Percentiles rank a stretch among this genome's conserved stretches.
Conservation (phyloP, 2,797 vertebrate species). For the Decapterus maruadsi region DNA sequence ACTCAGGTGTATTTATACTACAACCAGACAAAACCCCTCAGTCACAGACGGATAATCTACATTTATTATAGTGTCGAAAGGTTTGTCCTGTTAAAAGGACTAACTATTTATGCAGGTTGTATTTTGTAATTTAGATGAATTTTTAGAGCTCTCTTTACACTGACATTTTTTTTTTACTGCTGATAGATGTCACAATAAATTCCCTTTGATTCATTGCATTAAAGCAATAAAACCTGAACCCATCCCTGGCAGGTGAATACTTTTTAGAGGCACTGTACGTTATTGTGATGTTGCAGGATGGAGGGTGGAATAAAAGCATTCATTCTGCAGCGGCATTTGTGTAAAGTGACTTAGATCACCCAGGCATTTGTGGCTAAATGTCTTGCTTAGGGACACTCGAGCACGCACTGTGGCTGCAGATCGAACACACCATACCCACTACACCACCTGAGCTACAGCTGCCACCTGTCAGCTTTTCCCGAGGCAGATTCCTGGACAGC, state of each 20-base stretch:
- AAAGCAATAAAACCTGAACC: background rate
- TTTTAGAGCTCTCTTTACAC: background rate
- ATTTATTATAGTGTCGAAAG: background rate
- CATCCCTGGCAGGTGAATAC: background rate
- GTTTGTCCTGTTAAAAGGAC: background rate
- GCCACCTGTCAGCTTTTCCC: background rate
- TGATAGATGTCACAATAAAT: background rate
- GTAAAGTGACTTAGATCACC: background rate
- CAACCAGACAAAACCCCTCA: background rate
- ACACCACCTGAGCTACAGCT: background rate
- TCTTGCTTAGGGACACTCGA: background rate
- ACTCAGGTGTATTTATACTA: background rate
- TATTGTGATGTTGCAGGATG: constrained; percentile 1
- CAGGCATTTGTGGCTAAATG: background rate
- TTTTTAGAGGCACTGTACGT: constrained; percentile 3
- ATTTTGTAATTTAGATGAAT: background rate
- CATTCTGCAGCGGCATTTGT: background rate
- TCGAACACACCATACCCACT: background rate
- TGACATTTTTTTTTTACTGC: background rate
- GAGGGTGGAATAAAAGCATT: background rate
- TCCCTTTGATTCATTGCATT: background rate
- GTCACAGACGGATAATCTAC: background rate
- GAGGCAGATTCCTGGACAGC: constrained; percentile 6
- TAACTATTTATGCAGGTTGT: background rate
- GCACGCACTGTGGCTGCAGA: background rate